These are phyloP conservation scores for Acrobasis repandana DNA, from an alignment of 2,888 invertebrate genomes.

Conservation along the genomic window DNA sequence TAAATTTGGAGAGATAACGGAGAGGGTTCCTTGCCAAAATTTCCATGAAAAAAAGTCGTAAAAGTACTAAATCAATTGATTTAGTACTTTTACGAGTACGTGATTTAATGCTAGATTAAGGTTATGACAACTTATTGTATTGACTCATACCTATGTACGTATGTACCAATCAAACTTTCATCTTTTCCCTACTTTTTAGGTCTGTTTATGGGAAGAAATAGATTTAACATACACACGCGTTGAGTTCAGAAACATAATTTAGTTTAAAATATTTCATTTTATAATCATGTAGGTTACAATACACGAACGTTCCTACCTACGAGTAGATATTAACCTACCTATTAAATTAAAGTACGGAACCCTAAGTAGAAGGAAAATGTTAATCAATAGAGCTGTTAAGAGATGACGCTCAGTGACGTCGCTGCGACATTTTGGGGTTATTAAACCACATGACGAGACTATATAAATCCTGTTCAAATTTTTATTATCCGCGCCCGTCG, in stretches of 20 bases:
- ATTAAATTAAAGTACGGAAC: background rate
- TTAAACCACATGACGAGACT: constrained; percentile 13
- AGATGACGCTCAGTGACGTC: background rate
- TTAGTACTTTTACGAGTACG: too few relatives aligned
- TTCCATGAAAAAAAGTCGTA: background rate
- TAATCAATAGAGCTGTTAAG: background rate
- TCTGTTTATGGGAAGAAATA: too few relatives aligned
- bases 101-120: too few relatives aligned
- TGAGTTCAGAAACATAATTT: too few relatives aligned
- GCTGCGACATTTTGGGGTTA: constrained; percentile 19
- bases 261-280: too few relatives aligned
- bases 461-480: constrained; percentile 19
- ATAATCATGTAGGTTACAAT: too few relatives aligned
- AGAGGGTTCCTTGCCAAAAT: constrained; percentile 7
- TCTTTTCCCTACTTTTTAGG: too few relatives aligned
- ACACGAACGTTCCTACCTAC: background rate
- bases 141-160: too few relatives aligned
- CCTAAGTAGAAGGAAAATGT: background rate
- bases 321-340: background rate
- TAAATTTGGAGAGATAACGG: constrained; percentile 3
- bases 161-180: too few relatives aligned
- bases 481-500: constrained; percentile 14
- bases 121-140: too few relatives aligned
- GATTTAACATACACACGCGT: too few relatives aligned
- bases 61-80: too few relatives aligned